Evolutionary conservation across 2,888 invertebrate genomes (phyloP), one percentile per base, ranked within the genome.

Genomic region (Glaucopsyche alexis): DNA sequence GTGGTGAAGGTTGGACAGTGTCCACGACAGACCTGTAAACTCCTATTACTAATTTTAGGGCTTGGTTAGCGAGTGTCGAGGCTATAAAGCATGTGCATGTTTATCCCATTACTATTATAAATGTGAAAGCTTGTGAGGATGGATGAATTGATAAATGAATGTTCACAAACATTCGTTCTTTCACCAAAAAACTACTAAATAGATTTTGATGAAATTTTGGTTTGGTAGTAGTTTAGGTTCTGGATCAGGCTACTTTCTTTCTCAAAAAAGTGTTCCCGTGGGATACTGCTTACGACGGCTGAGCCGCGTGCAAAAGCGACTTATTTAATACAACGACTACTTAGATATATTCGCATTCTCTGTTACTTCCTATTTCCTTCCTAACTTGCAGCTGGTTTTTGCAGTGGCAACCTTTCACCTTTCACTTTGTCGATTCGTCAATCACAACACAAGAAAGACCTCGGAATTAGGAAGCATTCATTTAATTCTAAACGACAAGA

Each of bases 301-400:
- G 29, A 29, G 29, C 1, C 29, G 29, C 29, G 29, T 2, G 29
- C 29, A 29, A n/a, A 9, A 8, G 8, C 19, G 19, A 11, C n/a
- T 11, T 11, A 55, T 55, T 55, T 55, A 9, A 19, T 55, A 55
- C 16, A 55, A n/a, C 45, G 45, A 49, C 55, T 42, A 8, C 42
- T 42, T 6, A 42, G 13, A 4, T 29, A 29, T 60, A 60, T 60
- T 60, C 29, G 60, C 29, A 60, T 60, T 60, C 29, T 60, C 14
- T 7, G 29, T 38, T 29, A 13, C 29, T 60, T 29, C 60, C 60
- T 60, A 38, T 60, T 60, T 60, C 60, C 60, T 60, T 60, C 60
- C 60, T 60, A 60, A 72, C 71, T 52, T 60, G 71, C 55, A 66
- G 70, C 49, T 66, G 14, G 72, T 74, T 72, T 71, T 60, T 60